Evolutionary conservation across 2,113 vertebrate species (phyloP).

Genomic region (Hippolais icterina): DNA sequence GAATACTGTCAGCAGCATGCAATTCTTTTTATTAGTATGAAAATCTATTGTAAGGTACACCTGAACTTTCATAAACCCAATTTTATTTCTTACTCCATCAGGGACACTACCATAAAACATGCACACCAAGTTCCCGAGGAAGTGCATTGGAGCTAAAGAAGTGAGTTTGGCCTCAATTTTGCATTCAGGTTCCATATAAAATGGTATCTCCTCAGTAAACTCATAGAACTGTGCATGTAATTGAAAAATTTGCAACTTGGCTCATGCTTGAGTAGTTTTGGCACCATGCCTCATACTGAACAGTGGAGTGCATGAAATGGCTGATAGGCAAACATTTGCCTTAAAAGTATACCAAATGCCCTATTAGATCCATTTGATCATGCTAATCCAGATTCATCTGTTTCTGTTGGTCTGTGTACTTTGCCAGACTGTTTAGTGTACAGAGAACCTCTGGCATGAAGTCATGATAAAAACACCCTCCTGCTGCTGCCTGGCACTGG

Average conservation of each 20-base stretch:
- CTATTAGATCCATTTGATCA: not conserved
- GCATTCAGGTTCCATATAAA: not conserved
- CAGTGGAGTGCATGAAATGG: not conserved
- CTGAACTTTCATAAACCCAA: not conserved
- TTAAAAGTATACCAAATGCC: not conserved
- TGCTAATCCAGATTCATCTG: not conserved
- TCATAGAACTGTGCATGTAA: not conserved
- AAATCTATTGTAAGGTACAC: not conserved
- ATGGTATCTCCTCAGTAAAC: not conserved
- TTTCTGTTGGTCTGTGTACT: not conserved
- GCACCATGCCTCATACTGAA: not conserved
- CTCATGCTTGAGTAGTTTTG: not conserved
- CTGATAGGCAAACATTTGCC: not conserved
- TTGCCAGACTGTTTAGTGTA: constrained; percentile 17
- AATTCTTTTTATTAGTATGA: not conserved
- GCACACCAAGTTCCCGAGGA: not conserved
- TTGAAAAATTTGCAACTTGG: not conserved
- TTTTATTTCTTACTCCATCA: not conserved
- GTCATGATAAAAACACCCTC: not conserved
- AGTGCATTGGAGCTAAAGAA: not conserved
- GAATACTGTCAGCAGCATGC: not conserved
- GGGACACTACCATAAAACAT: not conserved
- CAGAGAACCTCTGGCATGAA: constrained; percentile 25
- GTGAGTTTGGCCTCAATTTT: not conserved
- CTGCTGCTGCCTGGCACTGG: constrained; percentile 38